Evolutionary conservation across 1,140 invertebrate genomes (phyloP).

Genomic region (Euborellia annulipes): DNA sequence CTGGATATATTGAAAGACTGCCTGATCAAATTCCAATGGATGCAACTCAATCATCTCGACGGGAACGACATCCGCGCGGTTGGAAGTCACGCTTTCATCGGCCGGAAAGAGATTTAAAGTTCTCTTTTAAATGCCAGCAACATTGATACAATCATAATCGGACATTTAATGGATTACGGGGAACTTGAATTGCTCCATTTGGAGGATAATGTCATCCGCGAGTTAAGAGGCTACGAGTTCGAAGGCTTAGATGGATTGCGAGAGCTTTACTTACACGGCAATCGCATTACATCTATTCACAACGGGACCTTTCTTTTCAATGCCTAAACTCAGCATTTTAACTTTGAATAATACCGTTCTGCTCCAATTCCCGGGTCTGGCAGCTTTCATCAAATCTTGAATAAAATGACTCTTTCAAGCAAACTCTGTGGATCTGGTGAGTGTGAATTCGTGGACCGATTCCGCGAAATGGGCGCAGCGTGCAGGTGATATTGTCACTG

Average conservation of each 20-base stretch:
- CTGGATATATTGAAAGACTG: slow-evolving; percentile 51
- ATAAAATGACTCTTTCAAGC: slow-evolving; percentile 47
- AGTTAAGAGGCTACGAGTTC: slow-evolving; percentile 57
- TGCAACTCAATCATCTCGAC: slow-evolving; percentile 73
- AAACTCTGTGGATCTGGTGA: slow-evolving; percentile 84
- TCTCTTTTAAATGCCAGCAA: slow-evolving; percentile 72
- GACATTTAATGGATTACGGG: slow-evolving; percentile 77
- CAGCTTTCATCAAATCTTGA: slow-evolving; percentile 47
- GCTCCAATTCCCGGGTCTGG: slow-evolving; percentile 55
- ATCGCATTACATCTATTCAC: slow-evolving; percentile 50
- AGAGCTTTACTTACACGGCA: slow-evolving; percentile 46
- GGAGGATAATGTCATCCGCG: slow-evolving; percentile 57
- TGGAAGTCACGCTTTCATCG: slow-evolving; percentile 77
- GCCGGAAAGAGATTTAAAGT: slow-evolving; percentile 71
- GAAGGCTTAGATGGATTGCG: slow-evolving; percentile 44
- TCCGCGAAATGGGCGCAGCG: slow-evolving; percentile 61
- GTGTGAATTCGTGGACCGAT: slow-evolving; percentile 62
- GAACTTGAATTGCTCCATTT: slow-evolving; percentile 67
- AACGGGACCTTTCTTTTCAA: slow-evolving; percentile 64
- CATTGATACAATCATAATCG: slow-evolving; percentile 75
- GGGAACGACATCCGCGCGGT: slow-evolving; percentile 66
- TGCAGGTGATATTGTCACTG: slow-evolving; percentile 40
- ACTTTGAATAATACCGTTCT: slow-evolving; percentile 63
- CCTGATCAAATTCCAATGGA: slow-evolving; percentile 84
- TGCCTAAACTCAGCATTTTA: slow-evolving; percentile 51